These are phyloP conservation scores for Tarsius wallacei DNA, from an alignment of 2,797 vertebrate species.

Conservation along the genomic window DNA sequence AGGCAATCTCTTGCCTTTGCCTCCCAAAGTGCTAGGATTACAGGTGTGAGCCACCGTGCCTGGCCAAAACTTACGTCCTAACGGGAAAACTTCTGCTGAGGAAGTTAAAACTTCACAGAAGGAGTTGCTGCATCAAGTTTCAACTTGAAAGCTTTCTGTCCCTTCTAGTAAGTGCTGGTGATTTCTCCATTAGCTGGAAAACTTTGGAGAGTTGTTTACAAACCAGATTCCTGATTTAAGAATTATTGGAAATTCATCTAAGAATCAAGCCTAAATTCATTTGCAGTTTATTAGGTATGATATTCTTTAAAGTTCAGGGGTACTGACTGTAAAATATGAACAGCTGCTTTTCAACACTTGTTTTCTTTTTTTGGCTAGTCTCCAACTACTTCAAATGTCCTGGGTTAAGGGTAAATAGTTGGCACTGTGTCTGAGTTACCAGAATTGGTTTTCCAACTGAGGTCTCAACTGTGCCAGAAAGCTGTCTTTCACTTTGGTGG, in stretches of 20 bases:
- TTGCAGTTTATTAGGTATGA: background rate
- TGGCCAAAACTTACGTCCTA: background rate
- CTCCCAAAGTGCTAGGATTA: too few relatives aligned
- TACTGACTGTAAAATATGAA: conserved; percentile 28
- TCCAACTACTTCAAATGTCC: conserved; percentile 41
- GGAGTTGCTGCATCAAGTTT: background rate
- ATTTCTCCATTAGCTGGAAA: conserved; percentile 50
- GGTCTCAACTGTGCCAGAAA: background rate
- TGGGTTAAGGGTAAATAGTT: conserved; percentile 21
- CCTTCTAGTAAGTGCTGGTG: background rate
- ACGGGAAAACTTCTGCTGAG: conserved; percentile 48
- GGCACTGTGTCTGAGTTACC: background rate
- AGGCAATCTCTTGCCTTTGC: too few relatives aligned
- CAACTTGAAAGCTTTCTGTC: conserved; percentile 15
- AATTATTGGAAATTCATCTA: conserved; percentile 35
- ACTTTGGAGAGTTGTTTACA: conserved; percentile 15
- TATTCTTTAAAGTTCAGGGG: conserved; percentile 29
- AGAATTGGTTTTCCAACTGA: background rate
- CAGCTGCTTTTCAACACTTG: conserved; percentile 8
- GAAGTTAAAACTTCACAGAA: conserved; percentile 47
- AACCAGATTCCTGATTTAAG: conserved; percentile 14
- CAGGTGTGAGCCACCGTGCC: too few relatives aligned
- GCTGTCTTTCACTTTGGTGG: conserved; percentile 22
- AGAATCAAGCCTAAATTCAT: conserved; percentile 33
- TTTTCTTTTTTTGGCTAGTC: conserved; percentile 16